These are phyloP conservation scores for Chelonus insularis DNA, from an alignment of 1,140 invertebrate genomes.

Conservation along the genomic window DNA sequence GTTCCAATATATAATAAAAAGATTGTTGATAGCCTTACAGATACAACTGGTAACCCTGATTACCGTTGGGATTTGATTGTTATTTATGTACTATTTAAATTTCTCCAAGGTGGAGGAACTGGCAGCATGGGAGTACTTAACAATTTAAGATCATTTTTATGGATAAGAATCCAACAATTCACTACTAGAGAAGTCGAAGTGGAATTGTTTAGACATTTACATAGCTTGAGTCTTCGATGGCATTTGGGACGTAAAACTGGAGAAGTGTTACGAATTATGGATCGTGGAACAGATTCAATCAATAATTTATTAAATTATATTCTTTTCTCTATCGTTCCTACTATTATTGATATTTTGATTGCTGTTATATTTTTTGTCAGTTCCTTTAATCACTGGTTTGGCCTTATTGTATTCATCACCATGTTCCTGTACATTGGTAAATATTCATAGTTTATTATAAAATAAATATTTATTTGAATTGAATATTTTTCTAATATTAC, in stretches of 20 bases:
- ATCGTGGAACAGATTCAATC: slow-evolving; percentile 92
- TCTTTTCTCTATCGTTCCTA: slow-evolving; percentile 86
- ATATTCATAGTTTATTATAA: too few species aligned
- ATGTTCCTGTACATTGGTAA: slow-evolving; percentile 92
- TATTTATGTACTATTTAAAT: slow-evolving; percentile 85
- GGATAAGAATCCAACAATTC: slow-evolving; percentile 95
- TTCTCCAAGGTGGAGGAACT: slow-evolving; percentile 89
- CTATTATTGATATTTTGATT: slow-evolving; percentile 90
- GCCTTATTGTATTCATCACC: slow-evolving; percentile 88
- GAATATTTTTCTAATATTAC: too few species aligned
- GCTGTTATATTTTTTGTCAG: slow-evolving; percentile 88
- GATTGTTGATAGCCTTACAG: slow-evolving; percentile 65
- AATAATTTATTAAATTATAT: slow-evolving; percentile 90
- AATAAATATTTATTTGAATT: background rate
- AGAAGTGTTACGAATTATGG: slow-evolving; percentile 92
- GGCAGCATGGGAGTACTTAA: slow-evolving; percentile 92
- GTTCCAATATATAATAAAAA: slow-evolving; percentile 92
- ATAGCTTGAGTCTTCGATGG: slow-evolving; percentile 84
- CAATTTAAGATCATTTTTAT: slow-evolving; percentile 87
- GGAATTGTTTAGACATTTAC: slow-evolving; percentile 72
- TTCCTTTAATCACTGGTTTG: slow-evolving; percentile 91
- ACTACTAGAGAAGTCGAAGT: slow-evolving; percentile 90
- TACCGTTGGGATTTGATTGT: slow-evolving; percentile 85
- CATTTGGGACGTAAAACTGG: slow-evolving; percentile 92
- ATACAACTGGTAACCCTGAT: slow-evolving; percentile 44